These are phyloP conservation scores for Taenioides sp. DNA, from an alignment of 2,797 vertebrate genomes.

Conservation along the genomic window DNA sequence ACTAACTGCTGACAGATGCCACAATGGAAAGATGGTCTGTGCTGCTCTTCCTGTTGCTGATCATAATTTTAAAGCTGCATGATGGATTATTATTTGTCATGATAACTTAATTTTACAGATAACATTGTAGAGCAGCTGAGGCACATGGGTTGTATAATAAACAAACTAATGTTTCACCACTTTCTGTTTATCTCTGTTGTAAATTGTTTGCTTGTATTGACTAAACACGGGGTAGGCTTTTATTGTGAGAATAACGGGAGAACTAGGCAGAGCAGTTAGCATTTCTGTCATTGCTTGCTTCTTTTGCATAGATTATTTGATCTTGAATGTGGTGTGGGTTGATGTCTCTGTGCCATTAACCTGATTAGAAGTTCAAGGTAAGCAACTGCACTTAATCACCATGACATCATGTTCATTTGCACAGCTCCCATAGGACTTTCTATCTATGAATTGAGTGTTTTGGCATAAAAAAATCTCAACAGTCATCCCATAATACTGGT, in stretches of 20 bases:
- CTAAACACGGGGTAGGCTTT: neutral
- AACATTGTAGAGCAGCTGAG: neutral
- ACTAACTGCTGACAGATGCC: neutral
- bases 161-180: neutral
- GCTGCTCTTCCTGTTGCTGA: neutral
- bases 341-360: slow-evolving; percentile 32
- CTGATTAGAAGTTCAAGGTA: slow-evolving; percentile 29
- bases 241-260: neutral
- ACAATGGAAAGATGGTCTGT: neutral
- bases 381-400: slow-evolving; percentile 28
- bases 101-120: neutral
- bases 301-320: neutral
- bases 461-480: slow-evolving; percentile 2
- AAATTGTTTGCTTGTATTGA: neutral
- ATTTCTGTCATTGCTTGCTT: no score
- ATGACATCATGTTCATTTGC: slow-evolving; percentile 26
- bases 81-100: neutral
- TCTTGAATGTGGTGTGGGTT: slow-evolving; percentile 10
- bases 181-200: neutral
- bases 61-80: neutral
- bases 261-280: no score
- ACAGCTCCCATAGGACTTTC: slow-evolving; percentile 13
- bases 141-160: neutral
- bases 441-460: slow-evolving; percentile 12
- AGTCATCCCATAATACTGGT: slow-evolving; percentile 14